Conservation (phyloP, 1,140 invertebrate species). For the Pemphigus obesinymphae region DNA sequence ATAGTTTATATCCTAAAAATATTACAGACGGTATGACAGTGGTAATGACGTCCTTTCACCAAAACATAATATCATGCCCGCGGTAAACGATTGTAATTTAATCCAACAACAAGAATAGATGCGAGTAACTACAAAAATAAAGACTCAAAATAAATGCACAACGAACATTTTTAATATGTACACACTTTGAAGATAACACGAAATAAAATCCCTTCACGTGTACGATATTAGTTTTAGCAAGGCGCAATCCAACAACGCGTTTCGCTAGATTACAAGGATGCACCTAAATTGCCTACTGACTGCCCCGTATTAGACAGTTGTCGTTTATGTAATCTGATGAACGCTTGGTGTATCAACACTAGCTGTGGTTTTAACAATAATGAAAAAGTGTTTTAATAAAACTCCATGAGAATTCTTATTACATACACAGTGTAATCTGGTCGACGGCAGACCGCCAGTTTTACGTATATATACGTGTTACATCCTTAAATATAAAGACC, state of each 20-base stretch:
- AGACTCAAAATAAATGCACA: no score
- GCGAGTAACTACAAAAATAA: no score
- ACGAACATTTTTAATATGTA: not conserved
- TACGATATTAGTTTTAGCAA: not conserved
- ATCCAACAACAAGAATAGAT: no score
- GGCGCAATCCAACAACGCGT: not conserved
- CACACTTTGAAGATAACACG: not conserved
- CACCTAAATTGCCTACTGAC: not conserved
- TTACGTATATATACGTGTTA: not conserved
- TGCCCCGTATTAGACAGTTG: not conserved
- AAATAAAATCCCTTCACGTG: not conserved
- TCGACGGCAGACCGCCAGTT: not conserved
- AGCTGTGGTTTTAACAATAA: not conserved
- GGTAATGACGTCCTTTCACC: no score
- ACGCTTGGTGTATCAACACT: not conserved
- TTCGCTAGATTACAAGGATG: not conserved
- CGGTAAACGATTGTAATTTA: no score
- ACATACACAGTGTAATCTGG: not conserved
- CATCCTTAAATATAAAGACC: no score
- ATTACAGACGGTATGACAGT: no score
- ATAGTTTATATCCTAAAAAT: no score
- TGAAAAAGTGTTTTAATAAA: conserved; percentile 2
- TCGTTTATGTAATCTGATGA: not conserved
- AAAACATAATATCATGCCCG: no score
- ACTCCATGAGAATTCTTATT: not conserved